Base-by-base conservation (phyloP, 2,888 invertebrate species). In the Elmis aenea region DNA sequence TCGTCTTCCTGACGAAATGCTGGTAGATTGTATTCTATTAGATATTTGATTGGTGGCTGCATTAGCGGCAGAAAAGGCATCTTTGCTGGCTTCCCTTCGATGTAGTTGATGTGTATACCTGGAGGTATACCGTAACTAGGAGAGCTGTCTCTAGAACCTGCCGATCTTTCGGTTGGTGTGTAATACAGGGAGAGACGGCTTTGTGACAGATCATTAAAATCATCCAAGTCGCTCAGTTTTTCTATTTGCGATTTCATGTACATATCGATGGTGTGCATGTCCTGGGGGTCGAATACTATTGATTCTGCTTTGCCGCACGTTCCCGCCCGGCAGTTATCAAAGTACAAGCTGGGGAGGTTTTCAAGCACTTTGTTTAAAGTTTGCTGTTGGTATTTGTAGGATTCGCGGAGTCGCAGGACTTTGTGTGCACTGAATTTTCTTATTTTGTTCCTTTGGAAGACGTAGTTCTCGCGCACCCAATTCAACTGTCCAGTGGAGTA, bases 341-440 rank as follows among this genome's bases (percentile, higher is more conserved):
- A 83, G 69, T 93, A 91, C 33, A 90, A 72, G 58, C 83, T 88
- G 22, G 91, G 91, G 55, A 95, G 73, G 66, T 92, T 93, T 67
- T 95, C 95, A 37, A 95, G 70, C 3, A 95, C 86, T 66, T 94
- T 94, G 71, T 92, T 90, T 31, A 95, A 71, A 6, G 93, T 90
- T 68, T 92, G 91, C 66, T 95, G 95, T 67, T 95, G 94, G 62
- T 92, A 88, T 68, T 94, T 94, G 75, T 91, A 94, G 5, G 92
- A 90, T 66, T 94, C 93, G 15, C 93, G 81, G 25, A 95, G 70
- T 31, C 89, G 78, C 26, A 93, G 71, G 38, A 94, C 81, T 68
- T 95, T 93, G 62, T 91, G 90, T 11, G 90, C 84, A 70, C 93
- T 92, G 71, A 94, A 95, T 68, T 94, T 94, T 28, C 93, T 76